Conservation (phyloP, 2,888 invertebrate species). For the Asteroscopus sphinx region DNA sequence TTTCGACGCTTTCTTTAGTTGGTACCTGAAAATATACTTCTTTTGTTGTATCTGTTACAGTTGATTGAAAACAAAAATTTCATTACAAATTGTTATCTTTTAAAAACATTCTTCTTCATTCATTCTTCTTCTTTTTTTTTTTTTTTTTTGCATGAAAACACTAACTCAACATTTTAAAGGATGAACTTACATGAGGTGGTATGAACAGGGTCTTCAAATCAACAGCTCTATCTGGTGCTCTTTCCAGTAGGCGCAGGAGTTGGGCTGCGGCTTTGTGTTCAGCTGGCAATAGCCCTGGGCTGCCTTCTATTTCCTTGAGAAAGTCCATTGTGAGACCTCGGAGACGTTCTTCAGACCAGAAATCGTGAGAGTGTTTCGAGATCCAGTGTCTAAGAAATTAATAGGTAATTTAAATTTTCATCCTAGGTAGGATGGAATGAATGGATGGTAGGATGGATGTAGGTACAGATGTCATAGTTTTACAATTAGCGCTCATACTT, state of each 20-base stretch:
- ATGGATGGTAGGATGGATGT: too few species aligned
- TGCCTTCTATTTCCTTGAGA: slow-evolving; percentile 95
- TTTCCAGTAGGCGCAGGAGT: slow-evolving; percentile 93
- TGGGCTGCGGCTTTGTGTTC: slow-evolving; percentile 97
- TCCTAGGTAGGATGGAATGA: too few species aligned
- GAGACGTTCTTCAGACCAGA: slow-evolving; percentile 93
- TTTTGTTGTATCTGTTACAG: neutral
- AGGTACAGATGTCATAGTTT: too few species aligned
- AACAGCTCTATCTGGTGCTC: slow-evolving; percentile 92
- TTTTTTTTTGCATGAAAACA: too few species aligned
- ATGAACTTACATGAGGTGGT: slow-evolving; percentile 91
- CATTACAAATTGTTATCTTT: neutral
- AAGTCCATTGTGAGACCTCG: slow-evolving; percentile 95
- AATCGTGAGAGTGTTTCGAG: slow-evolving; percentile 97
- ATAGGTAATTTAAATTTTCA: too few species aligned
- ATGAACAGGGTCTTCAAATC: slow-evolving; percentile 92
- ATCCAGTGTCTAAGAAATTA: slow-evolving; percentile 93
- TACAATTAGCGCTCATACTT: neutral
- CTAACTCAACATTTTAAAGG: neutral
- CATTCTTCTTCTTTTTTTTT: too few species aligned
- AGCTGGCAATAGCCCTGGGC: slow-evolving; percentile 95
- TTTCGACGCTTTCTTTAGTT: slow-evolving; percentile 95
- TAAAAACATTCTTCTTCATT: too few species aligned
- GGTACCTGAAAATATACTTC: slow-evolving; percentile 89
- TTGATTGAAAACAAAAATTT: neutral